Evolutionary conservation across 2,113 vertebrate genomes (phyloP).

Genomic region (Lampris incognitus): DNA sequence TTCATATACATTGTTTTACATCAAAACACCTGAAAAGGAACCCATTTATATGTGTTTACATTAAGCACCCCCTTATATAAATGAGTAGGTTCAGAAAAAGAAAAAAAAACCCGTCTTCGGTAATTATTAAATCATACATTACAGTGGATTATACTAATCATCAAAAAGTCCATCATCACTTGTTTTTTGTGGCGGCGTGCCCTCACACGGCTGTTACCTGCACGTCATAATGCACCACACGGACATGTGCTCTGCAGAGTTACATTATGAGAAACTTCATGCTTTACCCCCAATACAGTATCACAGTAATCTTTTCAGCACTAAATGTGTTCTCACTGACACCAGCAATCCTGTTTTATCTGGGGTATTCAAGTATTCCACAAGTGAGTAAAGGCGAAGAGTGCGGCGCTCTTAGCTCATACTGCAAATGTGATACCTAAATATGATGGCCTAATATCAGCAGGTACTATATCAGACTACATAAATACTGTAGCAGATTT

Average conservation of each 20-base stretch:
- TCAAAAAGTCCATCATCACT: constrained; percentile 13
- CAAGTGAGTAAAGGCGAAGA: constrained; percentile 59
- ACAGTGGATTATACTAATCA: neutral
- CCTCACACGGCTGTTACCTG: neutral
- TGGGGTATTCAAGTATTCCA: constrained; percentile 11
- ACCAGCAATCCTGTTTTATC: neutral
- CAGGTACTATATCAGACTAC: constrained; percentile 8
- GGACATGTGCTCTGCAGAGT: neutral
- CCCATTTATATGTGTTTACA: neutral
- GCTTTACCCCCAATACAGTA: neutral
- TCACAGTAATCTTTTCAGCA: neutral
- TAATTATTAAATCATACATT: neutral
- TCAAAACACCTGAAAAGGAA: constrained; percentile 34
- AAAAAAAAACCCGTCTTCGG: neutral
- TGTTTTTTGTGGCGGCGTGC: neutral
- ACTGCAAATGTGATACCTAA: constrained; percentile 8
- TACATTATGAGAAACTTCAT: neutral
- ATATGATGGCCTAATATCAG: constrained; percentile 7
- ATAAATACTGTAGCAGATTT: neutral
- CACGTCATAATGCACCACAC: neutral
- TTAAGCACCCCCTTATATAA: constrained; percentile 25
- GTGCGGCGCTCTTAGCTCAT: constrained; percentile 22
- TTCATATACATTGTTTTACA: constrained; percentile 35
- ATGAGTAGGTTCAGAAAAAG: constrained; percentile 15
- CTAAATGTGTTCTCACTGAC: neutral